phyloP scores from a whole-genome alignment of 2,888 invertebrate genomes.

The Leucozona laternaria region DNA sequence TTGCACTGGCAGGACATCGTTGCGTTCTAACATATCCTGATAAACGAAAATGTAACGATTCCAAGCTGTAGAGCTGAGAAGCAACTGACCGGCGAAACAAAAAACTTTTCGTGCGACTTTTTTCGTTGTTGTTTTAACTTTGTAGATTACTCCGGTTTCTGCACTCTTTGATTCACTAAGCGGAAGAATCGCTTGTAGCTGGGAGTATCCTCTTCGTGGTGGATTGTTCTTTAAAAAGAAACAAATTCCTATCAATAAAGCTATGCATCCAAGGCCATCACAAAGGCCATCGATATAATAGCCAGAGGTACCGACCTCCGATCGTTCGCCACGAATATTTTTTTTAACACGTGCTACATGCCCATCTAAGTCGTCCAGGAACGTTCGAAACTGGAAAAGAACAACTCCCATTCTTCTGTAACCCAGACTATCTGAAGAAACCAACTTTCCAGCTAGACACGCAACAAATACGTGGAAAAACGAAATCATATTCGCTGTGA shows the following conservation, averaged over 20 bases:
- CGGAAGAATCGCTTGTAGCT: constrained; percentile 86
- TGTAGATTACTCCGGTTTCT: constrained; percentile 86
- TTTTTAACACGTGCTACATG: constrained; percentile 92
- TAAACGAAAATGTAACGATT: constrained; percentile 93
- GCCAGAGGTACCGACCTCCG: constrained; percentile 91
- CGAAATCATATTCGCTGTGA: constrained; percentile 94
- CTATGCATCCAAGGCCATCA: constrained; percentile 90
- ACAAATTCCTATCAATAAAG: constrained; percentile 88
- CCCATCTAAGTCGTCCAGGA: constrained; percentile 94
- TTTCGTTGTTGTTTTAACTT: constrained; percentile 88
- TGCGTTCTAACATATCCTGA: constrained; percentile 90
- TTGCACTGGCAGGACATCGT: constrained; percentile 85
- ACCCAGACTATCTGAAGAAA: constrained; percentile 89
- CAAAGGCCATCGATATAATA: constrained; percentile 93
- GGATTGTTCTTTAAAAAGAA: constrained; percentile 89
- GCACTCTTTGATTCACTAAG: constrained; percentile 82
- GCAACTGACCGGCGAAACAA: constrained; percentile 88
- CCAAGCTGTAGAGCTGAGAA: constrained; percentile 91
- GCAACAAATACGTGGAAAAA: constrained; percentile 91
- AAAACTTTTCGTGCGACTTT: constrained; percentile 88
- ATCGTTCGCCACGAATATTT: constrained; percentile 90
- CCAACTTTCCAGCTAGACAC: constrained; percentile 89
- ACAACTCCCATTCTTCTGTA: constrained; percentile 90
- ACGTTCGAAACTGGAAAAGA: constrained; percentile 91
- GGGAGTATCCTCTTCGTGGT: constrained; percentile 89